Evolutionary conservation across 2,113 vertebrate genomes (phyloP).

Genomic region (Percopsis transmontana): DNA sequence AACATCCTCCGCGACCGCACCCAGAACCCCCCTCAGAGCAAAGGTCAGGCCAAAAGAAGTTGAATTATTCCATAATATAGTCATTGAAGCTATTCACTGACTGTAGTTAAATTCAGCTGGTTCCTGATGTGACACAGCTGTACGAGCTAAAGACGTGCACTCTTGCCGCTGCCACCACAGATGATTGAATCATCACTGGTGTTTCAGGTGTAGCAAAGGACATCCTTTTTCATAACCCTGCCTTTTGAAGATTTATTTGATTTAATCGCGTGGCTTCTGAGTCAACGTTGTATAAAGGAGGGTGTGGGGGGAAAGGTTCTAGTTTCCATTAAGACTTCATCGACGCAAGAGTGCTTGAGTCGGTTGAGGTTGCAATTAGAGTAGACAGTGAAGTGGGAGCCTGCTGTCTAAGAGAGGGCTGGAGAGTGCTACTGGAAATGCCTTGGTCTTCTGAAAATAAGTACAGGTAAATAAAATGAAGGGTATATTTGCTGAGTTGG

Average conservation of each 20-base stretch:
- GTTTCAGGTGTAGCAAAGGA: slow-evolving; percentile 26
- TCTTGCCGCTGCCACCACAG: slow-evolving; percentile 16
- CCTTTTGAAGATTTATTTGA: not conserved
- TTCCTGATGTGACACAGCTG: slow-evolving; percentile 27
- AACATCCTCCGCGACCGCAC: slow-evolving; percentile 97
- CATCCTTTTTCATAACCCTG: slow-evolving; percentile 6
- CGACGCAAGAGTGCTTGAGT: slow-evolving; percentile 42
- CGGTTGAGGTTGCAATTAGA: slow-evolving; percentile 57
- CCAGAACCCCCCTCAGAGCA: slow-evolving; percentile 98
- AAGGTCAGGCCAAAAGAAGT: too few relatives aligned
- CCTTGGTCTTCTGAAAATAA: slow-evolving; percentile 53
- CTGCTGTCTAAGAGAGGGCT: slow-evolving; percentile 39
- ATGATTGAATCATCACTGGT: slow-evolving; percentile 27
- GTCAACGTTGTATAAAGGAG: slow-evolving; percentile 23
- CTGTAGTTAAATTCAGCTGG: slow-evolving; percentile 4
- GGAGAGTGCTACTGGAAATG: slow-evolving; percentile 52
- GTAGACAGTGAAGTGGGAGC: slow-evolving; percentile 52
- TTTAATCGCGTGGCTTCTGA: not conserved
- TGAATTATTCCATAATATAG: too few relatives aligned
- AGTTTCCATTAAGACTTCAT: slow-evolving; percentile 56
- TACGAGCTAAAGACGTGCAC: slow-evolving; percentile 24
- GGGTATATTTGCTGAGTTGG: slow-evolving; percentile 29
- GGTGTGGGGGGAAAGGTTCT: slow-evolving; percentile 5
- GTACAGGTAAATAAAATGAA: slow-evolving; percentile 55
- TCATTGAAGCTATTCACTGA: too few relatives aligned